Evolutionary conservation across 2,113 vertebrate species (phyloP), one percentile per base, ranked within the genome.

Genomic region (Progne subis): DNA sequence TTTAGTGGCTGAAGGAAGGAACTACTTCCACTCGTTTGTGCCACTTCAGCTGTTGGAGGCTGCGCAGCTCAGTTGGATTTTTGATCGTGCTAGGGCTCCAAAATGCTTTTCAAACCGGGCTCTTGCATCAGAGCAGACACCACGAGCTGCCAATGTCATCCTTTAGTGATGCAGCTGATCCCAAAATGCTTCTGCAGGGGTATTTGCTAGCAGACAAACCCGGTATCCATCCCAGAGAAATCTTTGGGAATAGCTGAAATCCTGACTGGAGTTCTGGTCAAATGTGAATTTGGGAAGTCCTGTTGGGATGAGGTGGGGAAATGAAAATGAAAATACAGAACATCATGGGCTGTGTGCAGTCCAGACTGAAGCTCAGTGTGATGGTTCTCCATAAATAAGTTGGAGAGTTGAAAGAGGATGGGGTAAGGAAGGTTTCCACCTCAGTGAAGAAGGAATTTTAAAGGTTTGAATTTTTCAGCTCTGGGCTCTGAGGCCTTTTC

Each of bases 1-100:
- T 85, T 71, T n/a, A 68, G 83, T 59, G 77, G 91, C 89, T 95
- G 91, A 92, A 86, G 96, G 96, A 89, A 50, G 85, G 94, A 90
- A 85, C 93, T 65, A 15, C 53, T 93, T 89, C 60, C 78, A 60
- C 47, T 75, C 5, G 0, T 61, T 93, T 90, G 70, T 94, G 95
- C 88, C 85, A 57, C 31, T 88, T 91, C 87, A 90, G 96, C 94
- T 92, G 19, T 93, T 91, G 16, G 90, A 68, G 87, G 72, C 93
- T 46, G 17, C 74, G 2, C 17, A 65, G 89, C 91, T 34, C 75
- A 28, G 44, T 49, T 4, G 50, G 80, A 41, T 88, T 47, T 82
- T n/a, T 37, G 65, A 12, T 71, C 7, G 49, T 13, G 4, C 47
- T 41, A 0, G 70, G 64, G 52, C 82, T 91, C 72, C 41, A 53